Base-by-base conservation (phyloP, 2,888 invertebrate genomes). In the Idaea straminata region DNA sequence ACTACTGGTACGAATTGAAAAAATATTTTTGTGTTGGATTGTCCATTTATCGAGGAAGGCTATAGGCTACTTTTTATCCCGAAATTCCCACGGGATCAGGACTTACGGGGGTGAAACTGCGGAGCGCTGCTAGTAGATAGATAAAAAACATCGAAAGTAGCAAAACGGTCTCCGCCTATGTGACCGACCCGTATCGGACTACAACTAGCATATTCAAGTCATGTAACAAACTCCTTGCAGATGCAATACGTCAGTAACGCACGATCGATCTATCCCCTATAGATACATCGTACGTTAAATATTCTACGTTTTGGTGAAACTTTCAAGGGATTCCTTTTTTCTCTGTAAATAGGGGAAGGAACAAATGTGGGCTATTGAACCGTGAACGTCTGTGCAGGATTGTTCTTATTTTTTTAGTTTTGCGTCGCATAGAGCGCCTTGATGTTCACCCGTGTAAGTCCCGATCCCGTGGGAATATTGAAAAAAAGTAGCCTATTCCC, bases 241-340 rank as follows among this genome's bases (percentile, higher is more conserved):
- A 61, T 62, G 59, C 57, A 16, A n/a, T 25, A 25, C 25, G 25
- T 25, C 5, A 63, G 62, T 65, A 57, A 66, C 67, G 72, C 74
- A 77, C 80, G 82, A 78, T 77, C 81, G 80, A 74, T 70, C 69
- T 68, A 69, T 75, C 82, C 81, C 75, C 72, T 76, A 71, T 76
- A 71, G 72, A 73, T 67, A 72, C 72, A 71, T 25, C 25, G 25
- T 25, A 81, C 80, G 82, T 83, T 84, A 84, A 85, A 86, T 85
- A 84, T 82, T 83, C 82, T 78, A 80, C 79, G 78, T 83, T 86
- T 86, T 82, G 84, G 83, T 74, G 78, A 80, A 85, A 86, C 77
- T 85, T 86, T 83, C 77, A 77, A 77, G 74, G 75, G 72, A 78
- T 73, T 78, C 76, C 74, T 74, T 82, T 81, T 82, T 72, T 74